These are phyloP conservation scores for Aspidoscelis tigris DNA, from an alignment of 2,113 vertebrate species.

Conservation along the genomic window DNA sequence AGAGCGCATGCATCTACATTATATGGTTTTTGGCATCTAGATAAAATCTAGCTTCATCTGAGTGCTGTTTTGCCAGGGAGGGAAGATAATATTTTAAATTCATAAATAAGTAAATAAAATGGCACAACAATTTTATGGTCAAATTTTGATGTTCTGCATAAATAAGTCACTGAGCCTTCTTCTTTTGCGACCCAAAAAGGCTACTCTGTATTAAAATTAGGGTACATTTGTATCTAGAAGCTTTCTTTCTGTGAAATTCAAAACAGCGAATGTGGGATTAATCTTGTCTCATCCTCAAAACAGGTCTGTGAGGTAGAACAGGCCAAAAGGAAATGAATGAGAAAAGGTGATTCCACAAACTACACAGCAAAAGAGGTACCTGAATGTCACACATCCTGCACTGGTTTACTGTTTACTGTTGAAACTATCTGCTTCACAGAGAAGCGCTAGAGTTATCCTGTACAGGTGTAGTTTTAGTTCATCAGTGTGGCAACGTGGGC, in stretches of 20 bases:
- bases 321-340: background rate
- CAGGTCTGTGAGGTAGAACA: background rate
- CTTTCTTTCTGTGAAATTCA: background rate
- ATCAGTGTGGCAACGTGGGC: background rate
- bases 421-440: background rate
- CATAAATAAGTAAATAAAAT: too few relatives aligned
- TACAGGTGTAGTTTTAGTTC: background rate
- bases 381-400: background rate
- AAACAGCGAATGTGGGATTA: background rate
- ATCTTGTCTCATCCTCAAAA: background rate
- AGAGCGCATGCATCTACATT: too few relatives aligned
- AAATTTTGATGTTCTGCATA: background rate
- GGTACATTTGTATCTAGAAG: background rate
- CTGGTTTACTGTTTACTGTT: background rate
- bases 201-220: background rate
- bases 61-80: too few relatives aligned
- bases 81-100: too few relatives aligned
- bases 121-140: background rate
- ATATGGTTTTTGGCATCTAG: too few relatives aligned
- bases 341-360: background rate
- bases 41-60: too few relatives aligned
- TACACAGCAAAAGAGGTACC: too few relatives aligned
- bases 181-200: background rate
- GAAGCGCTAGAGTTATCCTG: slow-evolving; percentile 7
- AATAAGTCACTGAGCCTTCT: slow-evolving; percentile 10